These are phyloP conservation scores for Phallusia fumigata DNA, from an alignment of 23 tunicate species.

Conservation along the genomic window DNA sequence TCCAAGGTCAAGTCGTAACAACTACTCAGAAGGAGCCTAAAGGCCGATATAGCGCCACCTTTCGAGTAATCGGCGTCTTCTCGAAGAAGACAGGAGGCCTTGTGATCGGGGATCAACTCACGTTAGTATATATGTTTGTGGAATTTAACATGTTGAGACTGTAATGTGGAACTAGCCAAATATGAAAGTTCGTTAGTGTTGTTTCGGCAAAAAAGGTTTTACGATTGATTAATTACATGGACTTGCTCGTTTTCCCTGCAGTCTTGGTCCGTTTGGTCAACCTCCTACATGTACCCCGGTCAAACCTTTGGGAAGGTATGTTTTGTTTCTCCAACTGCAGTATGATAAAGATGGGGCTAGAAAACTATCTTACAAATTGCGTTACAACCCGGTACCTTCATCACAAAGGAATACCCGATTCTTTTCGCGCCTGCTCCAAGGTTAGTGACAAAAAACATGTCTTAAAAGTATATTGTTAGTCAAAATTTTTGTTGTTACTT, in stretches of 20 bases:
- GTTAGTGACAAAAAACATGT: neutral
- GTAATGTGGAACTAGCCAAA: too few species aligned
- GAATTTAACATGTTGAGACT: neutral
- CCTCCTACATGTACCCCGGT: conserved; percentile 25
- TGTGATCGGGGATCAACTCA: conserved; percentile 10
- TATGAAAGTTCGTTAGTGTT: neutral
- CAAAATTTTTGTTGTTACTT: too few species aligned
- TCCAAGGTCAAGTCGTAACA: neutral
- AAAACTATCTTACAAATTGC: neutral
- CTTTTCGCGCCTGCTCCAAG: conserved; percentile 10
- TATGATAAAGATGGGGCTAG: neutral
- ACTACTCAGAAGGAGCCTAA: neutral
- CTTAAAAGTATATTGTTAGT: neutral
- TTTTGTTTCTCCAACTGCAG: conserved; percentile 14
- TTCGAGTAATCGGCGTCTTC: conserved; percentile 20
- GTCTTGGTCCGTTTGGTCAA: conserved; percentile 27
- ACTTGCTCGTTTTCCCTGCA: neutral
- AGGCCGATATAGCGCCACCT: conserved; percentile 17
- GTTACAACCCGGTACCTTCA: conserved; percentile 27
- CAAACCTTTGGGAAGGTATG: neutral
- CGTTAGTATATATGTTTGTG: neutral
- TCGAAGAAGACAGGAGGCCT: conserved; percentile 13
- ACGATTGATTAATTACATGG: too few species aligned
- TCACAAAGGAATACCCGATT: conserved; percentile 13
- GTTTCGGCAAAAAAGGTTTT: too few species aligned